These are phyloP conservation scores for Nansenia antarctica DNA, from an alignment of 2,113 vertebrate species.

Conservation along the genomic window DNA sequence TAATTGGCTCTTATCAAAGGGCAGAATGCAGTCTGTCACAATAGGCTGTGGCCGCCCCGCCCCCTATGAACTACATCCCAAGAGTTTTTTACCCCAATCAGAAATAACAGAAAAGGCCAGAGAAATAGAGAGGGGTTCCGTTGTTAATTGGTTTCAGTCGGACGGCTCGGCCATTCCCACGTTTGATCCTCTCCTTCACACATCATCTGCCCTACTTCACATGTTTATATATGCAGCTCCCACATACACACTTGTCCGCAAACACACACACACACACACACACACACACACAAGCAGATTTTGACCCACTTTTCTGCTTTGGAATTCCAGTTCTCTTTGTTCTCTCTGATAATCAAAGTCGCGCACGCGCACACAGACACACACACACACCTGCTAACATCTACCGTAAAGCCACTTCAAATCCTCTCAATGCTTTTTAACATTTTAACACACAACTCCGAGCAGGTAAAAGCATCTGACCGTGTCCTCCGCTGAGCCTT, in stretches of 20 bases:
- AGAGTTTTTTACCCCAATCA: too few relatives aligned
- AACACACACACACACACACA: background rate
- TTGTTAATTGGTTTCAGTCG: background rate
- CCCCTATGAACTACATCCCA: too few relatives aligned
- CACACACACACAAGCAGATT: background rate
- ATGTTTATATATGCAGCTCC: conserved; percentile 3
- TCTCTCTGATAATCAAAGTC: background rate
- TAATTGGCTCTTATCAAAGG: too few relatives aligned
- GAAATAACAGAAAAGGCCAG: too few relatives aligned
- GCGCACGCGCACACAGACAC: background rate
- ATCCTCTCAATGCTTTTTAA: too few relatives aligned
- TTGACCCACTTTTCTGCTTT: background rate
- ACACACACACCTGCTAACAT: background rate
- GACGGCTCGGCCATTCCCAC: background rate
- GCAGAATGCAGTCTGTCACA: too few relatives aligned
- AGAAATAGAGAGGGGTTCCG: too few relatives aligned
- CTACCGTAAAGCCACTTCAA: too few relatives aligned
- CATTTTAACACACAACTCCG: too few relatives aligned
- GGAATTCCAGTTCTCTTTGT: background rate
- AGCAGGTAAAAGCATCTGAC: too few relatives aligned
- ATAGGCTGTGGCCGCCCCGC: too few relatives aligned
- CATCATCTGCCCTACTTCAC: conserved; percentile 18
- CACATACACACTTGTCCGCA: background rate
- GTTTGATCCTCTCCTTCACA: background rate
- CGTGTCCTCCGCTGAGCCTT: too few relatives aligned